Evolutionary conservation across 30 jellyfish, hydroid and myxozoan genomes (phyloP), one percentile per base, ranked within the genome.

Genomic region (Cassiopea andromeda): DNA sequence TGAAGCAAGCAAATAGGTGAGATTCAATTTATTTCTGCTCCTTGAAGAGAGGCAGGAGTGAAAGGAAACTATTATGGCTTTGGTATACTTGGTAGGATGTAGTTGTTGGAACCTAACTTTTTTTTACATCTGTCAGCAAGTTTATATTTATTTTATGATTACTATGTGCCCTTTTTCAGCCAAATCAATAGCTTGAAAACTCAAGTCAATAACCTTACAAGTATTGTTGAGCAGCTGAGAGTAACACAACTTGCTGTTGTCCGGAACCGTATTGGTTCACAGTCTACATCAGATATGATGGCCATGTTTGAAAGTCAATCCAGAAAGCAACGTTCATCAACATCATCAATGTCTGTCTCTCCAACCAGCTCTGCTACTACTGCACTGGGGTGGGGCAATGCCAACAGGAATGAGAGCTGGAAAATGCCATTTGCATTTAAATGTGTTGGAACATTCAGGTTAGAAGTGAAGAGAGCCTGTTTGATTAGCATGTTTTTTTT

Each of bases 401-500:
- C 74, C 19, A 27, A 18, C 77, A 89, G 75, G 82, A 19, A 43
- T 19, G 99, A 89, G 60, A 84, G 81, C 77, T 96, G 99, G 99
- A 96, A 96, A 80, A 96, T 96, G 99, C 99, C 99, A 60, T 88
- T 96, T 48, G 89, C 99, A 1, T 96, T 96, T 81, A 92, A 92
- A 69, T 96, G 99, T 71, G 95, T 96, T 57, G 99, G 99, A 45
- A 96, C 99, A 61, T 96, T 96, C 93, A 96, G 99, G 99, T 96
- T 80, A 1, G 79, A 48, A 16, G 12, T 3, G 16, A 38, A 0
- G 50, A 87, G 78, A 69, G 83, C 8, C 10, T 12, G 1, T 73
- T 48, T 15, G 0, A n/a, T 8, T 1, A 69, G 76, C 38, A 27
- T 27, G 38, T 27, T 27, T 27, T 27, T 27, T 27, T 27, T 27